Base-by-base conservation (phyloP, 2,888 invertebrate species). In the Cecidostiba fungosa region DNA sequence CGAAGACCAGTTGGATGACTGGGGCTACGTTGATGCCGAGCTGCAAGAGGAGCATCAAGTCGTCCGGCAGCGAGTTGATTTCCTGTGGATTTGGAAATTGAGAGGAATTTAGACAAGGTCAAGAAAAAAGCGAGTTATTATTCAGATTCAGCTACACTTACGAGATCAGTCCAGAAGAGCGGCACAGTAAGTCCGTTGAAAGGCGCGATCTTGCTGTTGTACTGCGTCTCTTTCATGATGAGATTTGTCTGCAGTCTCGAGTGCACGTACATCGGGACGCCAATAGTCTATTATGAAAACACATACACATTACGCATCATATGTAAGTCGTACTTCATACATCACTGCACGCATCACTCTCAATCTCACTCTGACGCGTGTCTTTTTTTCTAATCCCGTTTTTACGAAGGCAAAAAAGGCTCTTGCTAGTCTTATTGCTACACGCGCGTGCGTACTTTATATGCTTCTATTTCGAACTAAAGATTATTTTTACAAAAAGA, bases 241-340 rank as follows among this genome's bases (percentile, higher is more conserved):
- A 97, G 93, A 92, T 97, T 97, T 32, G 96, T 95, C 92, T 97
- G 97, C 62, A 97, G 94, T 85, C 95, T 95, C 23, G 96, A 95
- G 19, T 95, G 94, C 0, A 96, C 94, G 36, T 94, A 92, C 85
- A 97, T 88, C 0, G 97, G 96, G 0, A 96, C 94, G 12, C 97
- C 97, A 5, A 96, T 88, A 82, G 94, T 94, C 95, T 97, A 54
- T 0, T n/a, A 1, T 1, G 2, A 12, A 19, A 50, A 76, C 8
- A 1, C 6, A 23, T 8, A 72, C 12, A 0, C 32, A 0, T 69
- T 47, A 14, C 54, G 5, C 16, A 54, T n/a, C 5, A 16, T n/a
- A n/a, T n/a, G n/a, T n/a, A 54, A 1, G 54, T 16, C 16, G 50
- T 16, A n/a, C 12, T n/a, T n/a, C n/a, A n/a, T n/a, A n/a, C n/a